phyloP scores from a whole-genome alignment of 2,888 invertebrate species.

The Caenorhabditis parvicauda region DNA sequence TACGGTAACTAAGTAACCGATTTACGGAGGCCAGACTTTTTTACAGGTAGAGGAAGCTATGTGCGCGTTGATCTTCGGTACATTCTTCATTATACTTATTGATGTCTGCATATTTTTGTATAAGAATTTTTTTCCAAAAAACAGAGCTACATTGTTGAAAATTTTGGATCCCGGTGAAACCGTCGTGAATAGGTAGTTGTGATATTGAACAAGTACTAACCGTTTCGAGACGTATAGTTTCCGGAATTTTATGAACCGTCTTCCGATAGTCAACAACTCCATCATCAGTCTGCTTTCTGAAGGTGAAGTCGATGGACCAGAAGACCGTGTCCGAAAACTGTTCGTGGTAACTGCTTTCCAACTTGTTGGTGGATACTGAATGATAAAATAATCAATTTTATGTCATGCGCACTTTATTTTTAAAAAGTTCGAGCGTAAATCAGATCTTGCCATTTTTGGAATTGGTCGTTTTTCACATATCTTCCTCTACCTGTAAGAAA shows the following conservation, averaged over 20 bases:
- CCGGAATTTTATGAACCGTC: constrained; percentile 52
- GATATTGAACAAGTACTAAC: constrained; percentile 14
- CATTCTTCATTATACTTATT: no score
- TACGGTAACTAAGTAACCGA: no score
- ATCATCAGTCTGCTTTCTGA: constrained; percentile 25
- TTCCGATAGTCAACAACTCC: constrained; percentile 34
- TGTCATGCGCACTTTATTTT: neutral
- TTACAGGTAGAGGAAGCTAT: no score
- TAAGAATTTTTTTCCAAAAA: constrained; percentile 37
- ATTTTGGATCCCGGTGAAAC: no score
- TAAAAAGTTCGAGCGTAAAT: no score
- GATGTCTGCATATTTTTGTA: constrained; percentile 31
- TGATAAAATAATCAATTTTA: neutral
- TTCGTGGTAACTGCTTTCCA: constrained; percentile 43
- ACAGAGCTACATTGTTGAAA: no score
- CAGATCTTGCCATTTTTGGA: no score
- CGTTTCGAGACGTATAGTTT: constrained; percentile 50
- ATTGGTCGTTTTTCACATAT: no score
- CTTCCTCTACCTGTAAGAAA: no score
- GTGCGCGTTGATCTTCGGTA: no score
- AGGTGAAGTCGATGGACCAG: constrained; percentile 52
- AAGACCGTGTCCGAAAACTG: constrained; percentile 58
- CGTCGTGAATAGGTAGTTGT: no score
- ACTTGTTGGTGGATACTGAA: neutral
- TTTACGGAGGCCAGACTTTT: no score